These are phyloP conservation scores for Cetoscarus ocellatus DNA, from an alignment of 2,797 vertebrate genomes.

Conservation along the genomic window DNA sequence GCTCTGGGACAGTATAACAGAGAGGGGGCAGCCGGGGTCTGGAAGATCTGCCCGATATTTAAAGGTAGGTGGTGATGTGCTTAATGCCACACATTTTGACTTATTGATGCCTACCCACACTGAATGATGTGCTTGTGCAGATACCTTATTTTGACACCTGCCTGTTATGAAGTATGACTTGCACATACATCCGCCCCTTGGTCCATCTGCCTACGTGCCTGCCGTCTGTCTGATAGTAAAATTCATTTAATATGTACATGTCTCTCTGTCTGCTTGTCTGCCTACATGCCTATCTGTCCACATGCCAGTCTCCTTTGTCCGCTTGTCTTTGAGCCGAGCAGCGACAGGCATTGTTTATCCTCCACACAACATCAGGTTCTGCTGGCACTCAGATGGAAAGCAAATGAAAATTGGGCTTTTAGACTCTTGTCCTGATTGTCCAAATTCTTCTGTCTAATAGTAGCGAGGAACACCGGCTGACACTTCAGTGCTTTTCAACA, in stretches of 20 bases:
- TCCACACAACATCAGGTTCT: conserved; percentile 64
- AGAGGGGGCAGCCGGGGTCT: conserved; percentile 91
- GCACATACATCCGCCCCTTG: neutral
- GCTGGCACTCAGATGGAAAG: conserved; percentile 79
- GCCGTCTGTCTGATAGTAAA: conserved; percentile 42
- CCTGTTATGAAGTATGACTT: neutral
- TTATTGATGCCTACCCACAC: conserved; percentile 4
- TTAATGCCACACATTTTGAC: neutral
- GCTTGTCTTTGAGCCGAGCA: conserved; percentile 50
- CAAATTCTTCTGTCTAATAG: conserved; percentile 45
- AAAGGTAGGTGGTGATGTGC: conserved; percentile 83
- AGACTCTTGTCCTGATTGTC: conserved; percentile 70
- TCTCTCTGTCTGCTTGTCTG: conserved; percentile 56
- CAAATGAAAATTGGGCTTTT: conserved; percentile 86
- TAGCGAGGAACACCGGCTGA: conserved; percentile 39
- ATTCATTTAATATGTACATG: conserved; percentile 38
- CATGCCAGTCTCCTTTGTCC: conserved; percentile 71
- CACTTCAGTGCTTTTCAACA: conserved; percentile 62
- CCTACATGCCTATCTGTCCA: conserved; percentile 68
- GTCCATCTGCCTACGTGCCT: conserved; percentile 31
- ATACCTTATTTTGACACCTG: conserved; percentile 11
- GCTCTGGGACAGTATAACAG: conserved; percentile 93
- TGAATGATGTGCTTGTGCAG: neutral
- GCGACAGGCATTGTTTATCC: conserved; percentile 76
- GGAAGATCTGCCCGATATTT: conserved; percentile 95